Evolutionary conservation across 1,140 invertebrate genomes (phyloP), one percentile per base, ranked within the genome.

Genomic region (Hyposmocoma kahamanoa): DNA sequence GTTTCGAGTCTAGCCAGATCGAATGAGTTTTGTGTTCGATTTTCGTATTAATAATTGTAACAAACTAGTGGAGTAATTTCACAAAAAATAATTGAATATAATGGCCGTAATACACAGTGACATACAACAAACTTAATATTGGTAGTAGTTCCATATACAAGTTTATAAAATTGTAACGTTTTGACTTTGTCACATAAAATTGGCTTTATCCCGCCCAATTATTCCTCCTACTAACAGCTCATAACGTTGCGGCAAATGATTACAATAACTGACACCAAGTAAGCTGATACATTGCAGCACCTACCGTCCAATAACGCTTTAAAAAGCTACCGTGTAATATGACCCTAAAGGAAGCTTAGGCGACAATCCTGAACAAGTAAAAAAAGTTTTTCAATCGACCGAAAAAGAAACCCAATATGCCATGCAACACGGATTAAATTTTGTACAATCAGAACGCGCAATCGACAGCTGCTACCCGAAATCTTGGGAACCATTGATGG

Each of bases 391-490:
- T 74, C 71, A 78, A 79, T 78, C 71, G 67, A 80, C 65, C 67
- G 76, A 64, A 62, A 70, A 79, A 69, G 81, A 81, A 83, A 84
- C 67, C 67, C 74, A 77, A 84, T 83, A 84, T 68, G 59, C 48
- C 56, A 72, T 70, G 74, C 69, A 69, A 74, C 61, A 72, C 53
- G 70, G 74, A 82, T 84, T 82, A 81, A 76, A 79, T 79, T 83
- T 82, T 84, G 75, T 70, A 72, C 76, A 79, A 81, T 79, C 70
- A 72, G 63, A 56, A 64, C 57, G 59, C 64, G 54, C 41, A 67
- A 74, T 72, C 75, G 65, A 66, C 77, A 81, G 80, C 72, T 81
- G 80, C 61, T 75, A 56, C 69, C 72, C 63, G 60, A 75, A 71
- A 72, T 72, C 75, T 69, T 58, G 58, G 56, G 58, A 55, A 61